Base-by-base conservation (phyloP, 2,113 vertebrate genomes). In the Chrysochloris asiatica region DNA sequence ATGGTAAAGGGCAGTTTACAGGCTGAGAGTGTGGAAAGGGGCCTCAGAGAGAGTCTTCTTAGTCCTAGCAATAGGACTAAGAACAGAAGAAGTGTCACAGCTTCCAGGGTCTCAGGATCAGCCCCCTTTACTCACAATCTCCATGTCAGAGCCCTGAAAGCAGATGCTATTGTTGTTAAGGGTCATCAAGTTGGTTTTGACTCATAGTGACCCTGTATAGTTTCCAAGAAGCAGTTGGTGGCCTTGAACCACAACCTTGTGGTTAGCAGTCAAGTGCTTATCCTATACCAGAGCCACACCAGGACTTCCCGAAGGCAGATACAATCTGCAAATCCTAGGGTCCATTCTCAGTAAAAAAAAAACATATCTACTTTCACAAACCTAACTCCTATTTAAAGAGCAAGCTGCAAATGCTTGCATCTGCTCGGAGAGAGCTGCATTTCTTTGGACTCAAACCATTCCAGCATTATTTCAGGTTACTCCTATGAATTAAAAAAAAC, bases 401-500 rank as follows among this genome's bases (percentile, higher is more conserved):
- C 43, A 88, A 88, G 79, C 50, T 63, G 43, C 73, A 90, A 92
- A 88, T 16, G 10, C 79, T 81, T 87, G 77, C 28, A 45, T 54
- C 28, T 88, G 79, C 24, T 85, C 77, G 22, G 36, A 71, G 41
- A 93, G 52, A 78, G 56, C 85, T 72, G 87, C 61, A 61, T 65
- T 83, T 83, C 16, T 52, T 75, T 16, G 67, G 63, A 76, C 54
- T n/a, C 33, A 52, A 75, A 80, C 59, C 52, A 71, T 82, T 52
- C 22, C 28, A 85, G 69, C 84, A 76, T 88, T 81, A 56, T 91
- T 82, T 91, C 88, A 81, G 84, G 83, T 87, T 92, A 92, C 61
- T 92, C 89, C 84, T 67, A 45, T 86, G 80, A 94, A 92, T 4
- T 6, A 16, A 56, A 56, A 56, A n/a, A 47, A 82, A 94, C 80